These are phyloP conservation scores for Drosophila kohkoa DNA, from an alignment of 1,140 invertebrate species.

Conservation along the genomic window DNA sequence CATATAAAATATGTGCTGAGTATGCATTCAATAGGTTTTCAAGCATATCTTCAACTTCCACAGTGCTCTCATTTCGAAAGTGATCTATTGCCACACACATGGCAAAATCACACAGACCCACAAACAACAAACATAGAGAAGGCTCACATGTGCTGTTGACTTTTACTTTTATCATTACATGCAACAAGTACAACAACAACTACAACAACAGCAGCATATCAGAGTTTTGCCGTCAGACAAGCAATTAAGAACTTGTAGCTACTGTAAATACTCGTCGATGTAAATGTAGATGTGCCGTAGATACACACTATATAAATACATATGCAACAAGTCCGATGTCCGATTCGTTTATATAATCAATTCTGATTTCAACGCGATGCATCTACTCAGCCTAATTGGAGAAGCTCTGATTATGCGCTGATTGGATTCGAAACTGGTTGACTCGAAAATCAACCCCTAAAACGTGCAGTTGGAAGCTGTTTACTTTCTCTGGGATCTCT, in stretches of 20 bases:
- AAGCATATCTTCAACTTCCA: conserved; percentile 35
- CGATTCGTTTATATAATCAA: conserved; percentile 25
- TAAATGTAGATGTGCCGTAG: conserved; percentile 15
- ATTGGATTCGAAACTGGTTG: conserved; percentile 61
- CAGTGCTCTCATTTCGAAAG: conserved; percentile 43
- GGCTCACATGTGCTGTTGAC: conserved; percentile 28
- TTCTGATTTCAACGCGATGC: conserved; percentile 12
- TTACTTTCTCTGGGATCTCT: conserved; percentile 19
- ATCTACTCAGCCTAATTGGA: conserved; percentile 63
- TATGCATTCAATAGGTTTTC: conserved; percentile 38
- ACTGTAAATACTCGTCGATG: conserved; percentile 35
- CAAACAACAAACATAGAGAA: conserved; percentile 12
- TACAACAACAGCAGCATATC: conserved; percentile 30
- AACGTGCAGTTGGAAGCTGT: conserved; percentile 32
- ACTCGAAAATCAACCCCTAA: conserved; percentile 54
- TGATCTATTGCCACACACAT: conserved; percentile 39
- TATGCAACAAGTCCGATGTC: conserved; percentile 9
- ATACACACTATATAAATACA: conserved; percentile 4
- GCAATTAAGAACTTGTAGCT: conserved; percentile 53
- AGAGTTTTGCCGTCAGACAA: conserved; percentile 31
- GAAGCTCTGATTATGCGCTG: neutral
- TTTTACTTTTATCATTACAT: conserved; percentile 53
- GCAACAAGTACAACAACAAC: conserved; percentile 25
- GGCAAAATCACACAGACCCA: conserved; percentile 6
- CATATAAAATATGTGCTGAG: conserved; percentile 38